Base-by-base conservation (phyloP, 1,140 invertebrate genomes). In the Polypedilum vanderplanki region DNA sequence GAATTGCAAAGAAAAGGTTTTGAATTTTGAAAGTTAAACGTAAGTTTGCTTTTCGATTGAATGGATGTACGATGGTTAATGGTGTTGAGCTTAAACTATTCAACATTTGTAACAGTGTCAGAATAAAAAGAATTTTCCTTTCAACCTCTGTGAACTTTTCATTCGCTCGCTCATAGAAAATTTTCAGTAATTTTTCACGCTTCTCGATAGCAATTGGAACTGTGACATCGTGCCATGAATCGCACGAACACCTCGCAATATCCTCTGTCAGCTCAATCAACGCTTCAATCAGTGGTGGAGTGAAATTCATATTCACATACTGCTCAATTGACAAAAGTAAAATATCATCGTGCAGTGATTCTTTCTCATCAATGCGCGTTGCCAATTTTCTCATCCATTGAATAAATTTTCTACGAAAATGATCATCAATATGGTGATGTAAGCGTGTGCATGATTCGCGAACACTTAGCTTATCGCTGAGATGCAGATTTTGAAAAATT, bases 171-270 rank as follows among this genome's bases (percentile, higher is more conserved):
- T 57, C 12, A 57, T 57, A 57, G 46, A 57, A 57, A 57, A 57
- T n/a, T 57, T 57, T 57, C 12, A 57, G 12, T n/a, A 57, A 57
- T 57, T 57, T 57, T 57, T 57, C 46, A 15, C 12, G 46, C 4
- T 57, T n/a, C n/a, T 57, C 46, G n/a, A 57, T 57, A n/a, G 46
- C 46, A 57, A 57, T 57, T n/a, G 46, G 46, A 57, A 57, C 46
- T 57, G 12, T 57, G 12, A 57, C n/a, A n/a, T 57, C 46, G 46
- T n/a, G n/a, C 46, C 46, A 57, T 57, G n/a, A 57, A 12, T 57
- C 46, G n/a, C 12, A n/a, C 46, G 46, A 57, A n/a, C n/a, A 57
- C n/a, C 7, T 57, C 46, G 46, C 46, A n/a, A 57, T 57, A n/a
- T n/a, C n/a, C 46, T 57, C 10, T 57, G 46, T 57, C 46, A 57